Conservation (phyloP, 2,888 invertebrate species). For the Aphodius sticticus region DNA sequence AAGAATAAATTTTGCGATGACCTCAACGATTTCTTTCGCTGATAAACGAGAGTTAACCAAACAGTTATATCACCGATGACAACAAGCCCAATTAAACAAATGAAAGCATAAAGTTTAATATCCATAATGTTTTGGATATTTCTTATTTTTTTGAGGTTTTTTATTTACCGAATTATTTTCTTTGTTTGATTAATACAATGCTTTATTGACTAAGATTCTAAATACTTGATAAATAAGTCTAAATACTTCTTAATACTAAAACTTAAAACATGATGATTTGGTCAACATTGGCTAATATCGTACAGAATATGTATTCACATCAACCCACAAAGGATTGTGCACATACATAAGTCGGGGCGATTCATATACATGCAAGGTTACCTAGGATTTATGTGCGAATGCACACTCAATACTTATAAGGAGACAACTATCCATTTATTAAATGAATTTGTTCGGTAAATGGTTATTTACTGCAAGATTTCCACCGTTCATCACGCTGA, state of each 20-base stretch:
- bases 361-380: background rate
- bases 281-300: background rate
- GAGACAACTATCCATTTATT: constrained; percentile 14
- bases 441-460: constrained; percentile 17
- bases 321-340: background rate
- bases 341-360: background rate
- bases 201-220: too few relatives aligned
- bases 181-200: too few relatives aligned
- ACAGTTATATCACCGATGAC: background rate
- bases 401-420: constrained; percentile 12
- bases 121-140: background rate
- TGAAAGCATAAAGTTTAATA: background rate
- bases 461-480: background rate
- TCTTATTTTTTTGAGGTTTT: background rate
- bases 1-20: background rate
- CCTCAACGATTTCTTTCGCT: background rate
- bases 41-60: background rate
- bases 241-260: too few relatives aligned
- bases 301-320: background rate
- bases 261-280: background rate
- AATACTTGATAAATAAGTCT: too few relatives aligned
- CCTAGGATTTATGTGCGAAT: background rate
- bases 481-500: constrained; percentile 17
- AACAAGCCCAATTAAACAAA: background rate
- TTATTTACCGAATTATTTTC: too few relatives aligned